phyloP scores from a whole-genome alignment of 2,888 invertebrate species.

The Campoplex nolae region DNA sequence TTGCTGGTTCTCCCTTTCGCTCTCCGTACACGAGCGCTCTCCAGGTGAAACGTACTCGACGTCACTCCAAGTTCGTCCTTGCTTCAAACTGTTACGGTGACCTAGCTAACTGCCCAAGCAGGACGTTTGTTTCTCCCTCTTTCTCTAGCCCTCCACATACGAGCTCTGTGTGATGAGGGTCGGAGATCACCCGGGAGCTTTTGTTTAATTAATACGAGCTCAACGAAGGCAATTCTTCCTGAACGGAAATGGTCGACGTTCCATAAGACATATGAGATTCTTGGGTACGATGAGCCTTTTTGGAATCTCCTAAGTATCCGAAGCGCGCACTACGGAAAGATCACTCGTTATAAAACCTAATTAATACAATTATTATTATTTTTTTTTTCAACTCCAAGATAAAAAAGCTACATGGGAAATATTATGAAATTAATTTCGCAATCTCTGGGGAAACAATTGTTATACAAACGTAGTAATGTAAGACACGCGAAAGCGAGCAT shows the following conservation, averaged over 20 bases:
- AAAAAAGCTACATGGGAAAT: neutral
- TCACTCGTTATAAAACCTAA: neutral
- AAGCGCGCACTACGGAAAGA: no score
- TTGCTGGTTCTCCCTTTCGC: constrained; percentile 7
- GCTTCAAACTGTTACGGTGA: constrained; percentile 42
- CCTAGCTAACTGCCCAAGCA: constrained; percentile 32
- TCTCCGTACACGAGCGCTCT: constrained; percentile 64
- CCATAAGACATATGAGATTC: constrained; percentile 6
- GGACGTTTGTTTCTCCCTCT: neutral
- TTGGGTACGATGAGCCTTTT: constrained; percentile 22
- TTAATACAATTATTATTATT: neutral
- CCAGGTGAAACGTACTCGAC: constrained; percentile 64
- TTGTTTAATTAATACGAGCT: constrained; percentile 72
- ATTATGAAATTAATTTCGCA: neutral
- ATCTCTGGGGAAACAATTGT: constrained; percentile 40
- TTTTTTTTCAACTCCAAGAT: neutral
- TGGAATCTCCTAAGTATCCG: neutral
- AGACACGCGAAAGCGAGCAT: neutral
- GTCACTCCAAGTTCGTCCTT: constrained; percentile 67
- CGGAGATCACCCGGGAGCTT: constrained; percentile 52
- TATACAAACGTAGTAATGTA: constrained; percentile 25
- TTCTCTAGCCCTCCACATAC: neutral
- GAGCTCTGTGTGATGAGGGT: neutral
- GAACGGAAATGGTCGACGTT: constrained; percentile 33
- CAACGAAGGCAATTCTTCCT: constrained; percentile 11